Evolutionary conservation across 1,140 invertebrate species (phyloP).

Genomic region (Lucilia sericata): DNA sequence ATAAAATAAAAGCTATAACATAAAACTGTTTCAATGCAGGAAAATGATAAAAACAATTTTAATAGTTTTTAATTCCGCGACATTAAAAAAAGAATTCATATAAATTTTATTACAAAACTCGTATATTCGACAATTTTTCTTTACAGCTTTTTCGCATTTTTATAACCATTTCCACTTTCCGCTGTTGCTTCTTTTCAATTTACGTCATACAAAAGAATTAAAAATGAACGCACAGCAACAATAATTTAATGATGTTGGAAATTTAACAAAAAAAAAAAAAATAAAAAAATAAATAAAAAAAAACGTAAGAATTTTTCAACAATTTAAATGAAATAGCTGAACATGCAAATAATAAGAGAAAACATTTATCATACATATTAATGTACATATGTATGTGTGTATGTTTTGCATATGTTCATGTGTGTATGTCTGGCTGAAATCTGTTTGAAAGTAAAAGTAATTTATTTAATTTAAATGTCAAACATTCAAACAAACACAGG

Average conservation of each 20-base stretch:
- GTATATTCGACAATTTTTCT: background rate
- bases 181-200: background rate
- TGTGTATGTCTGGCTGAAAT: background rate
- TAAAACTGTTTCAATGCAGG: background rate
- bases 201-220: background rate
- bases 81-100: background rate
- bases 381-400: background rate
- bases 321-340: background rate
- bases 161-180: background rate
- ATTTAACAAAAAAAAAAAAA: background rate
- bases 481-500: background rate
- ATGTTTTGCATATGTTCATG: background rate
- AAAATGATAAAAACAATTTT: background rate
- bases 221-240: background rate
- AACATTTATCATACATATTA: background rate
- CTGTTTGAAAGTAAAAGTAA: background rate
- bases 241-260: background rate
- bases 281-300: too few species aligned
- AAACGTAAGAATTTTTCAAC: background rate
- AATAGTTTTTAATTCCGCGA: background rate
- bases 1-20: background rate
- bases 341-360: slow-evolving; percentile 2
- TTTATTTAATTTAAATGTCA: slow-evolving; percentile 13
- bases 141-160: background rate
- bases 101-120: background rate